These are phyloP conservation scores for Scaptomyza reducta DNA, from an alignment of 2,888 invertebrate species.

Conservation along the genomic window DNA sequence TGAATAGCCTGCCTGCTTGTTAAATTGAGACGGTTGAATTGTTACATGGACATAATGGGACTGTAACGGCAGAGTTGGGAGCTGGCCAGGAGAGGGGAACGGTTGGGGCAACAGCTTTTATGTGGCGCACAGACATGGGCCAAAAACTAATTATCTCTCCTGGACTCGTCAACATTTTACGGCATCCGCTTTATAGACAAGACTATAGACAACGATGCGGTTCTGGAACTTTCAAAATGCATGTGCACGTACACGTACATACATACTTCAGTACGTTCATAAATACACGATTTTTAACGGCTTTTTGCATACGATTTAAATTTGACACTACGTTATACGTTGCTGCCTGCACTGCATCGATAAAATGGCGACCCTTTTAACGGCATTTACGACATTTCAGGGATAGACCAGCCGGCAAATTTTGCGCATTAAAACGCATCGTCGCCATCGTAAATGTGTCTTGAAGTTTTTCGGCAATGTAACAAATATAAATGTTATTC, in stretches of 20 bases:
- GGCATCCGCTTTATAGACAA: constrained; percentile 44
- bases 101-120: constrained; percentile 37
- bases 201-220: constrained; percentile 28
- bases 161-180: constrained; percentile 43
- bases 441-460: constrained; percentile 60
- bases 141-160: constrained; percentile 67
- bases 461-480: constrained; percentile 50
- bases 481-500: constrained; percentile 61
- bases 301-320: constrained; percentile 74
- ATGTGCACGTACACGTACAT: constrained; percentile 7
- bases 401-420: constrained; percentile 60
- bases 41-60: constrained; percentile 13
- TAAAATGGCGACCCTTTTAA: constrained; percentile 46
- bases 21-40: constrained; percentile 17
- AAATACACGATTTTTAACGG: constrained; percentile 58
- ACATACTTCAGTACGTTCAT: constrained; percentile 7
- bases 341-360: constrained; percentile 57
- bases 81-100: background rate
- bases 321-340: constrained; percentile 23
- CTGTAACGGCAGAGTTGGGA: background rate
- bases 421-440: constrained; percentile 63
- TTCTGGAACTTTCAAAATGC: constrained; percentile 54
- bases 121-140: constrained; percentile 55
- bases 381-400: constrained; percentile 29
- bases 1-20: constrained; percentile 39